Percentiles rank a stretch among this genome's conserved stretches.
phyloP scores from a whole-genome alignment of 2,797 vertebrate species.

The Propithecus deckenii region DNA sequence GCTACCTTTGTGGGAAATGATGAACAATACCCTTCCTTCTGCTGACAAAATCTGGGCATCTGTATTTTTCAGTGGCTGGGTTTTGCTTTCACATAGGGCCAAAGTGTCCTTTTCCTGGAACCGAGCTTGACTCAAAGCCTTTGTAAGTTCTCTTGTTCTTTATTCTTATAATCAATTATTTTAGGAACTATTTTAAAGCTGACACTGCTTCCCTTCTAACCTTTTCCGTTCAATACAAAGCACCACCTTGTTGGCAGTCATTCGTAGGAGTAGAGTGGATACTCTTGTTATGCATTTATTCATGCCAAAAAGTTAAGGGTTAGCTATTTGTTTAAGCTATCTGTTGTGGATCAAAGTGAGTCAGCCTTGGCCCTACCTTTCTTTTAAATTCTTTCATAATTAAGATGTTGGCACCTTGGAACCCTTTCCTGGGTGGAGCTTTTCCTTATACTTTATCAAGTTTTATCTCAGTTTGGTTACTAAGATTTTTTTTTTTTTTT shows the following conservation, averaged over 20 bases:
- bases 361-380: slow-evolving; percentile 6
- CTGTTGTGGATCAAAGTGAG: slow-evolving; percentile 44
- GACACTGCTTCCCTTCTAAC: slow-evolving; percentile 44
- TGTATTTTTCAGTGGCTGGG: slow-evolving; percentile 51
- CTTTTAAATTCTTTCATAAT: slow-evolving; percentile 60
- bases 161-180: slow-evolving; percentile 62
- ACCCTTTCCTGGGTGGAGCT: slow-evolving; percentile 34
- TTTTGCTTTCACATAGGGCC: slow-evolving; percentile 61
- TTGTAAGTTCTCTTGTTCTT: slow-evolving; percentile 64
- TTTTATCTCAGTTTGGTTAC: slow-evolving; percentile 36
- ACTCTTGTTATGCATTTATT: slow-evolving; percentile 51
- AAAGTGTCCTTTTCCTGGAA: slow-evolving; percentile 62
- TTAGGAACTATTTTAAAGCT: slow-evolving; percentile 68
- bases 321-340: slow-evolving; percentile 60
- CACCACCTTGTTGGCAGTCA: slow-evolving; percentile 54
- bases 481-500: slow-evolving; percentile 36
- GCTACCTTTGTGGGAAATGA: slow-evolving; percentile 56
- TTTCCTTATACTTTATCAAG: slow-evolving; percentile 31
- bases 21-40: slow-evolving; percentile 61
- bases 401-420: slow-evolving; percentile 37
- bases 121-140: slow-evolving; percentile 49
- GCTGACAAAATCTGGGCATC: slow-evolving; percentile 57
- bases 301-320: slow-evolving; percentile 48
- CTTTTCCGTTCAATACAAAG: slow-evolving; percentile 43
- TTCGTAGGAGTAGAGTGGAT: slow-evolving; percentile 41